A percentile compares a stretch with the other conserved stretches of the same genome.
phyloP scores from a whole-genome alignment of 1,140 invertebrate species.

The Plodia interpunctella region DNA sequence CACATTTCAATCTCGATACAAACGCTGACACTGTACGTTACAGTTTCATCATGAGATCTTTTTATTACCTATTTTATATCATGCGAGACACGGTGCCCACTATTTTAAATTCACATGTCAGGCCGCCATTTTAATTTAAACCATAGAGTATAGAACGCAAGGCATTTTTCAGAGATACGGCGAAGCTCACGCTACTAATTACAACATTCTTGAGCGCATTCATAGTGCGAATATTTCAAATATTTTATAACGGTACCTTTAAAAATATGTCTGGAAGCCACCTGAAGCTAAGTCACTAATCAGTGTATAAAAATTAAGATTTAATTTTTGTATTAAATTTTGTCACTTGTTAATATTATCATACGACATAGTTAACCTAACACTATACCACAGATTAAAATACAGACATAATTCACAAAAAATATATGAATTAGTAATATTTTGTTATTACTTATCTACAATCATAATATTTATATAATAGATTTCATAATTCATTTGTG shows the following conservation, averaged over 20 bases:
- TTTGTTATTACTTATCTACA: too few species aligned
- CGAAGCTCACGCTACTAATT: neutral
- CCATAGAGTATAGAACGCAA: neutral
- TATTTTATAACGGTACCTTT: neutral
- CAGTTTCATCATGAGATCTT: neutral
- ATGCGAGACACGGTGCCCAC: neutral
- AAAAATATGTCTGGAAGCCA: neutral
- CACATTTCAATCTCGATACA: too few species aligned
- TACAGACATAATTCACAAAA: too few species aligned
- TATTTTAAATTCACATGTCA: slow-evolving; percentile 6
- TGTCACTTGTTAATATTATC: too few species aligned
- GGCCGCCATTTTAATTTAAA: slow-evolving; percentile 6
- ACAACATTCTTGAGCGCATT: neutral
- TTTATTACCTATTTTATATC: neutral
- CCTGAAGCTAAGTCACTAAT: too few species aligned
- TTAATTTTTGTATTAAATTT: neutral
- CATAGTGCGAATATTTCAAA: neutral
- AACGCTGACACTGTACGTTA: too few species aligned
- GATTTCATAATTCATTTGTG: too few species aligned
- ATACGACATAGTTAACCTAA: too few species aligned
- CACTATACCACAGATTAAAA: too few species aligned
- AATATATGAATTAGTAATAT: too few species aligned
- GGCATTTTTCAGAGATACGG: neutral
- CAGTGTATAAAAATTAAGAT: too few species aligned
- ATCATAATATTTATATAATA: too few species aligned